Evolutionary conservation across 1,140 invertebrate genomes (phyloP), one percentile per base, ranked within the genome.

Genomic region (Drusus annulatus): DNA sequence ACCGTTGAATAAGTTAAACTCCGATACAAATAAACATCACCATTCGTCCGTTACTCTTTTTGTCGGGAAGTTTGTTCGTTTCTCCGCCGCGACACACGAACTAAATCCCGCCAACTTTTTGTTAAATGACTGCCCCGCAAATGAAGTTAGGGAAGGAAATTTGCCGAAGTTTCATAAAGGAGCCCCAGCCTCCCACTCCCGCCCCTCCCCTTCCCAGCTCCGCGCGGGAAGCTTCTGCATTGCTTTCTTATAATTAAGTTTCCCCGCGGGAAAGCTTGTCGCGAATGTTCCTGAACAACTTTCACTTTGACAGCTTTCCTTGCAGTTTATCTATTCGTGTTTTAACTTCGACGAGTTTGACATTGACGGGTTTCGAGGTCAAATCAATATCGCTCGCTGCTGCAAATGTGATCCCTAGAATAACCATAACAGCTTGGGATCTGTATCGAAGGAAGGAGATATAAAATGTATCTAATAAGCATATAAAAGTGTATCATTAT

Each of bases 201-300:
- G 1, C 1, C 36, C 36, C 36, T 45, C 7, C 36, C 1, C 36
- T 45, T 45, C 36, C 36, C 68, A 56, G n/a, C 71, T 17, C 52
- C 45, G 16, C 58, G 63, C 54, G 80, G 75, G 62, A 0, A 36
- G 56, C 74, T 50, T 81, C 71, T 76, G 76, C 77, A 79, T 79
- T 73, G 80, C 80, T 79, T 81, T 81, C 80, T 81, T 76, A 76
- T 81, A 81, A 81, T 81, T 81, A 69, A 81, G 69, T 81, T 81
- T 69, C 52, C 74, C 74, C 54, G 45, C 21, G 31, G 65, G 60
- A 65, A 65, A 54, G 45, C 68, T 79, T 58, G 77, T 58, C 51
- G 68, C 65, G 68, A 79, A 71, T 79, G 45, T 78, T 78, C 76
- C 13, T 10, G 50, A 69, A 77, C 25, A 68, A 69, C 74, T 76